A percentile compares a stretch with the other conserved stretches of the same genome.
These are phyloP conservation scores for Micrasema minimum DNA, from an alignment of 1,140 invertebrate species.

Conservation along the genomic window DNA sequence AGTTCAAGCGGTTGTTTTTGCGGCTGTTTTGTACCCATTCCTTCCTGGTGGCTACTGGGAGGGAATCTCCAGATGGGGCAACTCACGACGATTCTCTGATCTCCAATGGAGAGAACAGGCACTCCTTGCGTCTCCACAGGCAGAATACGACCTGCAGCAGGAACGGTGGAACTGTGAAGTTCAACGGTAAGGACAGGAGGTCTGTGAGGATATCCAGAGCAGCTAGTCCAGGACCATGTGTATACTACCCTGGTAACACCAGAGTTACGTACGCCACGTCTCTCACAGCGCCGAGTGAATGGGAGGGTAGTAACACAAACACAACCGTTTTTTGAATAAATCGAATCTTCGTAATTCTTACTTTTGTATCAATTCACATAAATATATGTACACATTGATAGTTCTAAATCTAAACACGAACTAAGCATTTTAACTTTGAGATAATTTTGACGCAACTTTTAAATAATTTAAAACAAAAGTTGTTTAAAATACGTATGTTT, in stretches of 20 bases:
- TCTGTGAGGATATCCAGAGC: slow-evolving; percentile 54
- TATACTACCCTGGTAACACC: slow-evolving; percentile 71
- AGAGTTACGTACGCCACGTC: slow-evolving; percentile 47
- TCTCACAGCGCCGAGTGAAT: slow-evolving; percentile 50
- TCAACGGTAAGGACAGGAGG: slow-evolving; percentile 57
- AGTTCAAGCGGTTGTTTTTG: slow-evolving; percentile 91
- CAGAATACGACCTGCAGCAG: slow-evolving; percentile 70
- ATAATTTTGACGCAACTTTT: too few relatives aligned
- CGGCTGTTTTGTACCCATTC: slow-evolving; percentile 83
- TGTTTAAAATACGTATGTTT: too few relatives aligned
- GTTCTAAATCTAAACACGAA: too few relatives aligned
- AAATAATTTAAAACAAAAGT: too few relatives aligned
- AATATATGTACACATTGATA: too few relatives aligned
- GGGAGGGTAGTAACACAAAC: slow-evolving; percentile 47
- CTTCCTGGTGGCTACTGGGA: slow-evolving; percentile 65
- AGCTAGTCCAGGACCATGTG: slow-evolving; percentile 71
- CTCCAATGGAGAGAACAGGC: slow-evolving; percentile 76
- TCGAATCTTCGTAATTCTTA: too few relatives aligned
- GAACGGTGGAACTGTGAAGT: slow-evolving; percentile 60
- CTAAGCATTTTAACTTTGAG: too few relatives aligned
- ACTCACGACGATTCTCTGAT: slow-evolving; percentile 84
- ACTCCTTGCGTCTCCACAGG: slow-evolving; percentile 74
- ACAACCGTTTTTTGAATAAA: slow-evolving; percentile 48
- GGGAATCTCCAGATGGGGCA: slow-evolving; percentile 76
- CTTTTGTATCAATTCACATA: too few relatives aligned